Evolutionary conservation across 2,888 invertebrate species (phyloP).

Genomic region (Abrostola triplasia): DNA sequence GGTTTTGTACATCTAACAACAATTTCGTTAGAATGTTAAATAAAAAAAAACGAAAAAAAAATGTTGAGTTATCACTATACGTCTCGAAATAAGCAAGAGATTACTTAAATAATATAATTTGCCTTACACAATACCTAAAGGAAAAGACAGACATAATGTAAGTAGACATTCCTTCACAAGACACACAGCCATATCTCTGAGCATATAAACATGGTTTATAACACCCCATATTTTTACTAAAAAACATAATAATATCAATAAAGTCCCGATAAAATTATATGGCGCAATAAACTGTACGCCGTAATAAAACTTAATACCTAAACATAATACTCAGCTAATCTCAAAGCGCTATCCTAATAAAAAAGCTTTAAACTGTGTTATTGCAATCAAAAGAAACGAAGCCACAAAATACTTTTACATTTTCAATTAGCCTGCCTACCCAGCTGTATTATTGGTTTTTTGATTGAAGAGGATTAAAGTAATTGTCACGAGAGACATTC

Average conservation of each 20-base stretch:
- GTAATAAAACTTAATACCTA: slow-evolving; percentile 20
- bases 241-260: slow-evolving; percentile 1
- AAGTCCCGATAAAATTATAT: slow-evolving; percentile 10
- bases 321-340: slow-evolving; percentile 29
- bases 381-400: slow-evolving; percentile 25
- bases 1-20: too few relatives aligned
- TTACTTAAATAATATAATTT: too few relatives aligned
- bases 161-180: too few relatives aligned
- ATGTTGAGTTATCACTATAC: too few relatives aligned
- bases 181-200: too few relatives aligned
- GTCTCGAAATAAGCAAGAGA: too few relatives aligned
- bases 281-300: slow-evolving; percentile 20
- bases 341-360: slow-evolving; percentile 21
- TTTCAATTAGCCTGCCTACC: slow-evolving; percentile 38
- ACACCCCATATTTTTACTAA: neutral
- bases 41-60: too few relatives aligned
- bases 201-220: too few relatives aligned
- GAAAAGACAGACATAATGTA: too few relatives aligned
- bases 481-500: slow-evolving; percentile 1
- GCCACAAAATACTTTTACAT: slow-evolving; percentile 31
- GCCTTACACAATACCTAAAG: too few relatives aligned
- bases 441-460: slow-evolving; percentile 27
- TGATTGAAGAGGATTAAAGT: slow-evolving; percentile 27
- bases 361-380: slow-evolving; percentile 20
- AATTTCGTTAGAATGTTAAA: too few relatives aligned